Conservation (phyloP, 2,888 invertebrate genomes). For the Bellardia bayeri region DNA sequence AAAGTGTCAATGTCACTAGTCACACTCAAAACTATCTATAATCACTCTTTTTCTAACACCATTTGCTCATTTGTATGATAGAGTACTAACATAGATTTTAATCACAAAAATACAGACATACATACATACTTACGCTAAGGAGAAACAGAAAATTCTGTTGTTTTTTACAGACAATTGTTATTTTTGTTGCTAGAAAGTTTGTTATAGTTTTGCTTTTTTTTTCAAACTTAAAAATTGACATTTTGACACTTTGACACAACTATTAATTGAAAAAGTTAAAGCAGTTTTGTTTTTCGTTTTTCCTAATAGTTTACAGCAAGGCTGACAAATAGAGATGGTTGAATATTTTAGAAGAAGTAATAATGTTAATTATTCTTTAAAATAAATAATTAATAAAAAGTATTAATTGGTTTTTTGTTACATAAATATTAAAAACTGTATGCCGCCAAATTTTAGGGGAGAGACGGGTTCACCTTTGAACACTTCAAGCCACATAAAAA, state of each 20-base stretch:
- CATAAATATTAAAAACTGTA: too few relatives aligned
- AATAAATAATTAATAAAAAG: too few relatives aligned
- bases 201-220: constrained; percentile 2
- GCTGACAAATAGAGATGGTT: not conserved
- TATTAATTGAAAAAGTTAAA: constrained; percentile 53
- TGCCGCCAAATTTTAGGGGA: too few relatives aligned
- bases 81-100: not conserved
- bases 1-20: constrained; percentile 61
- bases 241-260: constrained; percentile 66
- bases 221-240: constrained; percentile 47
- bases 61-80: not conserved
- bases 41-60: not conserved
- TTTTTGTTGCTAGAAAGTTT: not conserved
- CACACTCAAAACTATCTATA: not conserved
- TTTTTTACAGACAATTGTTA: constrained; percentile 8
- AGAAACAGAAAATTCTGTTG: not conserved
- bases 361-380: too few relatives aligned
- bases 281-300: not conserved
- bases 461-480: too few relatives aligned
- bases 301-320: not conserved
- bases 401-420: too few relatives aligned
- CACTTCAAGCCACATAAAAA: too few relatives aligned
- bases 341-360: not conserved
- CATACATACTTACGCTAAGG: not conserved
- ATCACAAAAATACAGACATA: not conserved